Evolutionary conservation across 2,888 invertebrate species (phyloP).

Genomic region (Drosophila paramelanica): DNA sequence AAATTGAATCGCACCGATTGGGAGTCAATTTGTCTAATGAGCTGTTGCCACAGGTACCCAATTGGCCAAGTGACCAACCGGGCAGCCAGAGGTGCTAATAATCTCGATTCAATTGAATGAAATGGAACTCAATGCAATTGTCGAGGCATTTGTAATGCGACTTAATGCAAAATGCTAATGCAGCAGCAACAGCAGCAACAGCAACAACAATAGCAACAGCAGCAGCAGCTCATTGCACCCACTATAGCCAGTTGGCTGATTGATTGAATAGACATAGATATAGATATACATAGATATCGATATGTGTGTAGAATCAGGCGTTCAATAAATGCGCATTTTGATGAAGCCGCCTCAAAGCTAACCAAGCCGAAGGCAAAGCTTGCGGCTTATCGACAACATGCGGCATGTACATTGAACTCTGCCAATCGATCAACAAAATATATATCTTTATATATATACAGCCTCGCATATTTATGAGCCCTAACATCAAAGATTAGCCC

Average conservation of each 20-base stretch:
- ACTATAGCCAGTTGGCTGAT: constrained; percentile 31
- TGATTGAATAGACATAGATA: constrained; percentile 47
- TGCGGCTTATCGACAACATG: constrained; percentile 55
- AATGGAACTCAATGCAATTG: constrained; percentile 42
- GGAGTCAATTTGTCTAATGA: constrained; percentile 78
- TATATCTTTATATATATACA: not conserved
- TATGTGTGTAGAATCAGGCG: constrained; percentile 26
- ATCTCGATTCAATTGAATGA: constrained; percentile 59
- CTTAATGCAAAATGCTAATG: constrained; percentile 68
- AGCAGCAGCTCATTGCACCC: constrained; percentile 49
- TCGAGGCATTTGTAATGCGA: constrained; percentile 66
- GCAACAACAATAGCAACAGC: constrained; percentile 22
- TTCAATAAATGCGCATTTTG: constrained; percentile 70
- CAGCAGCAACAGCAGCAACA: constrained; percentile 15
- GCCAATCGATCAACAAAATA: constrained; percentile 23
- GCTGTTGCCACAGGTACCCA: constrained; percentile 73
- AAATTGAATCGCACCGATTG: constrained; percentile 29
- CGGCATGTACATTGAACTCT: constrained; percentile 58
- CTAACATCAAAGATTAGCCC: not conserved
- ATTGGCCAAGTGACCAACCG: constrained; percentile 17
- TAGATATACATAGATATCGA: constrained; percentile 35
- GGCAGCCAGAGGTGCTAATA: constrained; percentile 69
- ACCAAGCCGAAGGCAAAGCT: constrained; percentile 34
- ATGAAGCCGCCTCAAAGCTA: constrained; percentile 61
- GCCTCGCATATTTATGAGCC: constrained; percentile 47